Base-by-base conservation (phyloP, 2,888 invertebrate genomes). In the Drosophila quinaria region DNA sequence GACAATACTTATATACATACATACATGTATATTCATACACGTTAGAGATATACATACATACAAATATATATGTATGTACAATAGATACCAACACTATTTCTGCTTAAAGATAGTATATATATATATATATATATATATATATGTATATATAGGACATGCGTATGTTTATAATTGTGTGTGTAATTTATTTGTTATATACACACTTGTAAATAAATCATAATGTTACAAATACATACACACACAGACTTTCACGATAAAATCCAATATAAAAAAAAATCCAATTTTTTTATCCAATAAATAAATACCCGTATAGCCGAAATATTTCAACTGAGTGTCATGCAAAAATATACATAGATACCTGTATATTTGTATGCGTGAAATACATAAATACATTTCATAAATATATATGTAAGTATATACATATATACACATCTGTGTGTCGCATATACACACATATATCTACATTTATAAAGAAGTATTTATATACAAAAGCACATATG, bases 331-430 rank as follows among this genome's bases (percentile, higher is more conserved):
- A 59, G 65, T 70, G 64, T 50, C 61, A 70, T 56, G 68, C 54
- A 61, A 55, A 74, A 74, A 49, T 47, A 73, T 68, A 59, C 25
- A 61, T 59, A 68, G 55, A 73, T 73, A 67, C 67, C 37, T 70
- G 44, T 61, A 46, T 51, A 70, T 64, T 54, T 70, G 70, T 74
- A 65, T 74, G 60, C 64, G 65, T 70, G 67, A 71, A 71, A 71
- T 68, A 68, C 68, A 68, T 58, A 63, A 63, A 68, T 64, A 76
- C 58, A 70, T 74, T 74, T 74, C 61, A 75, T 64, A 65, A 74
- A 74, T 75, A 66, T 66, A 59, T 72, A 66, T 59, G 51, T 68
- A 71, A 49, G 56, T 58, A 66, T 52, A 44, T 41, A 60, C 49
- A 54, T 37, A 39, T 54, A 50, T 50, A 52, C 68, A 68, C 55